Percentiles rank a stretch among this genome's conserved stretches.
These are phyloP conservation scores for Gari tellinella DNA, from an alignment of 2,888 invertebrate genomes.

Conservation along the genomic window DNA sequence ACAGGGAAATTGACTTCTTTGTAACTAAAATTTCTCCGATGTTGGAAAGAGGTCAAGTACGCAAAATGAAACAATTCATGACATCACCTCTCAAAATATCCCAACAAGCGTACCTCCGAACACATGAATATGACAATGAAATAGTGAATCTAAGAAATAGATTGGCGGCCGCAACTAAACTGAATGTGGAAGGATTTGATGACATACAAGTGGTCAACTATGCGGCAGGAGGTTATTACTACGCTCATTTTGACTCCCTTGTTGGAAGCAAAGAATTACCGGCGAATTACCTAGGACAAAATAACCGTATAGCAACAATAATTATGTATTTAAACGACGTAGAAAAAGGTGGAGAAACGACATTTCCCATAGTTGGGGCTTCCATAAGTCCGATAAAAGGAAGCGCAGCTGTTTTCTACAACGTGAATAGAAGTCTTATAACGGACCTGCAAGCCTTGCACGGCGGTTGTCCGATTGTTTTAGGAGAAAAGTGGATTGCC, in stretches of 20 bases:
- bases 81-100: no score
- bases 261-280: not conserved
- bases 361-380: conserved; percentile 5
- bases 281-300: no score
- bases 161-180: conserved; percentile 5
- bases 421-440: conserved; percentile 2
- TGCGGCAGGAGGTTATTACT: conserved; percentile 15
- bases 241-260: conserved; percentile 2
- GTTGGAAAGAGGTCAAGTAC: no score
- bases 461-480: conserved; percentile 8
- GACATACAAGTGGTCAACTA: conserved; percentile 19
- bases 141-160: not conserved
- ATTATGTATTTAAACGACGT: conserved; percentile 11
- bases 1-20: no score
- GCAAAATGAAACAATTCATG: not conserved
- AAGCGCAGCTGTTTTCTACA: conserved; percentile 4
- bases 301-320: conserved; percentile 8
- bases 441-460: not conserved
- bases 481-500: conserved; percentile 20
- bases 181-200: conserved; percentile 10
- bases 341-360: conserved; percentile 7
- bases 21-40: no score
- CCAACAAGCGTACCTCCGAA: no score
- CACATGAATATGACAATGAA: no score
- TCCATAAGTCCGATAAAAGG: conserved; percentile 6